These are phyloP conservation scores for Thalassaphorura encarpata DNA, from an alignment of 1,140 invertebrate species.

Conservation along the genomic window DNA sequence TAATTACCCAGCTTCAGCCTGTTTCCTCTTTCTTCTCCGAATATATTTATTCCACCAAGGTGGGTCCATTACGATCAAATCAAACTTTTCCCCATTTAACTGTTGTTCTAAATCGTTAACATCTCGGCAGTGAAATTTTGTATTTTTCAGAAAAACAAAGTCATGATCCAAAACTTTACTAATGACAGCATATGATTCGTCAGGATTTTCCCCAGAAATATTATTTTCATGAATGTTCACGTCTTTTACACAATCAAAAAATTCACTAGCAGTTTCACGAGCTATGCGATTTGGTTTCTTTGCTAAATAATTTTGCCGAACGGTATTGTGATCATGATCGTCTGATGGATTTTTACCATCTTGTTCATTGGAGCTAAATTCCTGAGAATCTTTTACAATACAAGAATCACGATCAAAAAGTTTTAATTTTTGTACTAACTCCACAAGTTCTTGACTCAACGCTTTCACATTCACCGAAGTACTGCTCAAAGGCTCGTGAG, in stretches of 20 bases:
- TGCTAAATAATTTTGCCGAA: too few species aligned
- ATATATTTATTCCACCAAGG: constrained; percentile 92
- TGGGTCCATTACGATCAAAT: constrained; percentile 78
- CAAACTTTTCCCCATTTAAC: constrained; percentile 46
- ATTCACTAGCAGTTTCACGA: neutral
- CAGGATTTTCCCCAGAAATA: neutral
- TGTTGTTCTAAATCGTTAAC: constrained; percentile 38
- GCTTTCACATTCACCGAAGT: neutral
- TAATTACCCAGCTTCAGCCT: constrained; percentile 42
- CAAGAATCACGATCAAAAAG: neutral
- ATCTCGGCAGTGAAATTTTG: constrained; percentile 42
- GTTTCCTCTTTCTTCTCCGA: constrained; percentile 56
- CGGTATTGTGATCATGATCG: constrained; percentile 3
- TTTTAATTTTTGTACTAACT: neutral
- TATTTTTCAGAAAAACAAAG: constrained; percentile 23
- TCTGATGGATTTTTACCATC: neutral
- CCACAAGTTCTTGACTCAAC: neutral
- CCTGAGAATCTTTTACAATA: neutral
- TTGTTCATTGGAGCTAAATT: neutral
- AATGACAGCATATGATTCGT: neutral
- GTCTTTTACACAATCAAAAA: neutral
- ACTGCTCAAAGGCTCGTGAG: neutral
- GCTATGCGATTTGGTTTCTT: neutral
- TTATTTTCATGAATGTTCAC: neutral
- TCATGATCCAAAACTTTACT: neutral